A percentile compares a stretch with the other conserved stretches of the same genome.
phyloP scores from a whole-genome alignment of 2,797 vertebrate species.

The Eidolon dupreanum region DNA sequence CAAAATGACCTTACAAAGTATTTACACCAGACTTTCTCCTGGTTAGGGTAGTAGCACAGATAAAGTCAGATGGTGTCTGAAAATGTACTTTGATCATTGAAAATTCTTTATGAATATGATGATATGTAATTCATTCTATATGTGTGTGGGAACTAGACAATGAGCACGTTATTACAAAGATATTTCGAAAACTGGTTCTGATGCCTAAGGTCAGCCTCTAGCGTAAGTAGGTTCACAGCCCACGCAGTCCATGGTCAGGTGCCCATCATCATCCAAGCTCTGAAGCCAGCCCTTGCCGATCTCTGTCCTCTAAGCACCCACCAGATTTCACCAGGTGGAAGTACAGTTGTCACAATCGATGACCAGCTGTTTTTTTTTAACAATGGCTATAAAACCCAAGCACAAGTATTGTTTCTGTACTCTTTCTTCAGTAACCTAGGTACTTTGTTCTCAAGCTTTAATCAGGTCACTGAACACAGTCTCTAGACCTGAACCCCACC shows the following conservation, averaged over 20 bases:
- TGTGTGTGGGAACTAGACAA: conserved; percentile 82
- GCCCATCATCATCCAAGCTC: background rate
- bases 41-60: background rate
- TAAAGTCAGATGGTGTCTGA: background rate
- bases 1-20: background rate
- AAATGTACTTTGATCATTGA: background rate
- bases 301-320: background rate
- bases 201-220: background rate
- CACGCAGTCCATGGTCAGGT: background rate
- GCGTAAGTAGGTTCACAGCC: background rate
- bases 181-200: background rate
- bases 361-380: background rate
- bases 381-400: background rate
- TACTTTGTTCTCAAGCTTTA: background rate
- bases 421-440: background rate
- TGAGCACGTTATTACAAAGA: background rate
- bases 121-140: background rate
- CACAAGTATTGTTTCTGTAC: background rate
- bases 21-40: background rate
- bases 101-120: background rate
- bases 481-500: background rate
- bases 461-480: background rate
- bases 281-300: background rate
- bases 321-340: background rate
- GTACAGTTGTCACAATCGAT: background rate